phyloP scores from a whole-genome alignment of 1,140 invertebrate genomes.

The Leucophenga varia region DNA sequence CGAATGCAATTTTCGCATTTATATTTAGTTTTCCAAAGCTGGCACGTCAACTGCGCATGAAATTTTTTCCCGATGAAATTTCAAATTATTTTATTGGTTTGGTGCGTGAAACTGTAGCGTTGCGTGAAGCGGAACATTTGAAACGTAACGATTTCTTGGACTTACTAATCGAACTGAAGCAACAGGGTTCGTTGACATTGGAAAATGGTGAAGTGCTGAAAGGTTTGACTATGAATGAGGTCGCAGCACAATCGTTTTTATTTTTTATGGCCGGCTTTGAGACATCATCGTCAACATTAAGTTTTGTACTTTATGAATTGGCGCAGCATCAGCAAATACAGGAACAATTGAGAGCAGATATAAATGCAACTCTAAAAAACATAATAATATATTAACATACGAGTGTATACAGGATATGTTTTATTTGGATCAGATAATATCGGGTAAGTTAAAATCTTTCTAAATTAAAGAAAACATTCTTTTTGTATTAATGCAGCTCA shows the following conservation, averaged over 20 bases:
- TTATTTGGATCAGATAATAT: conserved; percentile 64
- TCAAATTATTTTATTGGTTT: conserved; percentile 58
- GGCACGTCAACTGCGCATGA: conserved; percentile 22
- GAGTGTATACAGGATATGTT: conserved; percentile 62
- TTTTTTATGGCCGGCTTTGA: conserved; percentile 68
- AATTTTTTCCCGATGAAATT: conserved; percentile 45
- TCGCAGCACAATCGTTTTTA: conserved; percentile 50
- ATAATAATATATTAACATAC: conserved; percentile 59
- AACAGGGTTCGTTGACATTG: conserved; percentile 23
- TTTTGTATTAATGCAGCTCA: conserved; percentile 8
- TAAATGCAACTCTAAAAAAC: conserved; percentile 57
- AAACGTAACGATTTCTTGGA: conserved; percentile 62
- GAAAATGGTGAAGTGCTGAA: conserved; percentile 32
- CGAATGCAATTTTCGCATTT: conserved; percentile 18
- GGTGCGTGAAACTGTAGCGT: conserved; percentile 57
- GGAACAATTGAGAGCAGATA: conserved; percentile 61
- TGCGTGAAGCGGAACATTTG: conserved; percentile 58
- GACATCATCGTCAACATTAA: conserved; percentile 62
- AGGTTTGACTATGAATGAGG: conserved; percentile 36
- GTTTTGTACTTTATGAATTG: conserved; percentile 61
- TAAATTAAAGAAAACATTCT: conserved; percentile 36
- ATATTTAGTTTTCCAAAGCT: conserved; percentile 30
- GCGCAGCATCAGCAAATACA: conserved; percentile 65
- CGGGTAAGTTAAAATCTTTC: conserved; percentile 56
- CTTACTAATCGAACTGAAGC: conserved; percentile 60